Percentiles rank a stretch among this genome's conserved stretches.
Evolutionary conservation across 2,888 invertebrate genomes (phyloP).

Genomic region (Coenonympha arcania): DNA sequence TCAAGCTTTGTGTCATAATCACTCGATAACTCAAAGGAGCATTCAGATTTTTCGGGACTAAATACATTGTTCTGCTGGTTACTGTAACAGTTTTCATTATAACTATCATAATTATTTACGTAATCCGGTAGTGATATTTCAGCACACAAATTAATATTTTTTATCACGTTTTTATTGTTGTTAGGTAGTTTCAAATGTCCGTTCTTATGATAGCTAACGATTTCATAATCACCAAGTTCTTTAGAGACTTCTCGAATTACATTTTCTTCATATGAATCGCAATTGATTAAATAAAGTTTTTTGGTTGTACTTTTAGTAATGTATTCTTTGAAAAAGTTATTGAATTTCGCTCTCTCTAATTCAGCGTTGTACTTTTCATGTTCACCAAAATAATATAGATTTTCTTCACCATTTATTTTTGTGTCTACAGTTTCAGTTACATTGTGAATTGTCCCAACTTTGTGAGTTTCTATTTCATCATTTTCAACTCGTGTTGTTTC

Average conservation of each 20-base stretch:
- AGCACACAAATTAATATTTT: conserved; percentile 45
- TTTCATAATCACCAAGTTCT: conserved; percentile 48
- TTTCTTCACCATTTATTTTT: conserved; percentile 30
- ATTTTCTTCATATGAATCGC: conserved; percentile 56
- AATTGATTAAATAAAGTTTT: conserved; percentile 58
- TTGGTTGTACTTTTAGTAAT: conserved; percentile 31
- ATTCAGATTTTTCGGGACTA: conserved; percentile 64
- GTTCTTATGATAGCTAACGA: conserved; percentile 57
- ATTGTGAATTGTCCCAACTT: conserved; percentile 27
- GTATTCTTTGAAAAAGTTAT: conserved; percentile 45
- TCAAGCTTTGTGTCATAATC: conserved; percentile 64
- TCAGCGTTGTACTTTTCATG: conserved; percentile 56
- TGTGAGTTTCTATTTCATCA: neutral
- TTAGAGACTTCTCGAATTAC: conserved; percentile 48
- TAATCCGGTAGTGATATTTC: conserved; percentile 52
- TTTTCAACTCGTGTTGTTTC: neutral
- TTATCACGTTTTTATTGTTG: conserved; percentile 43
- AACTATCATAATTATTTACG: conserved; percentile 21
- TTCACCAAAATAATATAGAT: conserved; percentile 53
- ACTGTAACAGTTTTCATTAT: conserved; percentile 9
- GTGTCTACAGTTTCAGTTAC: conserved; percentile 23
- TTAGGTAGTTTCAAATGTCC: conserved; percentile 50
- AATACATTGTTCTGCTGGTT: conserved; percentile 42
- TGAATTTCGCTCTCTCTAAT: conserved; percentile 47
- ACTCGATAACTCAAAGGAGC: conserved; percentile 59